A percentile compares a stretch with the other conserved stretches of the same genome.
These are phyloP conservation scores for Thalassarche chlororhynchos DNA, from an alignment of 2,113 vertebrate species.

Conservation along the genomic window DNA sequence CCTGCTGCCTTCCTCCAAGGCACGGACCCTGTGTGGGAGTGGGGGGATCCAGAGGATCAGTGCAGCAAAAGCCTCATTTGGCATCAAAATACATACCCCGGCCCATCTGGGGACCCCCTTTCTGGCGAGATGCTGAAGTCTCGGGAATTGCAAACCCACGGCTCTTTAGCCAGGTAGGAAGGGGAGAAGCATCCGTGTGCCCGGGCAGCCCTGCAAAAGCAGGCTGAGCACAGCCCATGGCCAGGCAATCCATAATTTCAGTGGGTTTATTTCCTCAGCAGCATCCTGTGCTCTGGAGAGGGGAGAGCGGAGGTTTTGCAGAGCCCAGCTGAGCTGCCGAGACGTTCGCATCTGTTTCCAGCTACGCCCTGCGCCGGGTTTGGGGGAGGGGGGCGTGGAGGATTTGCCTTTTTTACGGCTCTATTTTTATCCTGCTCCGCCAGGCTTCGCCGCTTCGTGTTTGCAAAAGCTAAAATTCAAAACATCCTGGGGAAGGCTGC, in stretches of 20 bases:
- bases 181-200: background rate
- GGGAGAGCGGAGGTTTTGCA: background rate
- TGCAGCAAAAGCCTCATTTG: background rate
- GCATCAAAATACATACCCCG: background rate
- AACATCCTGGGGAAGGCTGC: constrained; percentile 74
- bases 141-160: background rate
- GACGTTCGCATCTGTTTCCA: constrained; percentile 70
- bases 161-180: background rate
- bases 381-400: background rate
- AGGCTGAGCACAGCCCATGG: background rate
- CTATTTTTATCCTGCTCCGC: constrained; percentile 75
- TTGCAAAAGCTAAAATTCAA: constrained; percentile 69
- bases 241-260: rapidly evolving
- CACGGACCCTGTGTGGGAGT: background rate
- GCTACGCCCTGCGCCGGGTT: background rate
- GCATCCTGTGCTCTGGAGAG: background rate
- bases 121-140: background rate
- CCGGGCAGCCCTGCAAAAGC: background rate
- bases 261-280: background rate
- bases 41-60: background rate
- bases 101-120: rapidly evolving
- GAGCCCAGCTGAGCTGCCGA: background rate
- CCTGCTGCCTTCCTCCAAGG: background rate
- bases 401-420: constrained; percentile 44
- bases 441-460: constrained; percentile 42